Base-by-base conservation (phyloP, 2,797 vertebrate genomes). In the Telmatherina bonti region DNA sequence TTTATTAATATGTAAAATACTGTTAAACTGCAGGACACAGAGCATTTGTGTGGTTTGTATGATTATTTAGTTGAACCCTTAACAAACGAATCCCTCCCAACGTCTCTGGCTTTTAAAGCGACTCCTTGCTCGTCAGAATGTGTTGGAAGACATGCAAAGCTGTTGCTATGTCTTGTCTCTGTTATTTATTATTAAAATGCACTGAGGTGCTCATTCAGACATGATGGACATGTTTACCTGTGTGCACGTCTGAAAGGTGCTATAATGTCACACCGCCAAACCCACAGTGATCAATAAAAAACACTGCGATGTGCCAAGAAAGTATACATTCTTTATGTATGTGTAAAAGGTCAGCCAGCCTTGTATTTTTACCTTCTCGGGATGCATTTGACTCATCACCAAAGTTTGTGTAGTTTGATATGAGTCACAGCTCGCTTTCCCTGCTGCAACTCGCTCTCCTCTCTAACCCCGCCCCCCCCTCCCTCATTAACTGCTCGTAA, bases 401-500 rank as follows among this genome's bases (percentile, higher is more conserved):
- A 60, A 49, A 51, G 56, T 54, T 1, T 56, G 33, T 26, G 41
- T 7, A 41, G 13, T 41, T 3, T 54, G 2, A 57, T 47, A 61
- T 71, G n/a, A 55, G 73, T 16, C 11, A 22, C 22, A 31, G 3
- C 35, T 69, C 64, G 71, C 62, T 64, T 58, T 35, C 59, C 33
- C 24, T 13, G 36, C 27, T 15, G n/a, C 49, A 64, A 45, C 43
- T 38, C 56, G 45, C 62, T 56, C 27, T 45, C 26, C 67, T 11
- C 76, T 83, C 59, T 64, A 51, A 78, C 67, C 70, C 67, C 72
- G 68, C 69, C 29, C 84, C 82, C 78, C 52, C 74, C 65, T 26
- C 76, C 74, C 85, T 93, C 89, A 93, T 93, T 94, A 92, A 85
- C 62, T 67, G 67, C 79, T 87, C 81, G 85, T 94, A 94, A 94